Evolutionary conservation across 2,797 vertebrate species (phyloP), one percentile per base, ranked within the genome.

Genomic region (Sarcophilus harrisii): DNA sequence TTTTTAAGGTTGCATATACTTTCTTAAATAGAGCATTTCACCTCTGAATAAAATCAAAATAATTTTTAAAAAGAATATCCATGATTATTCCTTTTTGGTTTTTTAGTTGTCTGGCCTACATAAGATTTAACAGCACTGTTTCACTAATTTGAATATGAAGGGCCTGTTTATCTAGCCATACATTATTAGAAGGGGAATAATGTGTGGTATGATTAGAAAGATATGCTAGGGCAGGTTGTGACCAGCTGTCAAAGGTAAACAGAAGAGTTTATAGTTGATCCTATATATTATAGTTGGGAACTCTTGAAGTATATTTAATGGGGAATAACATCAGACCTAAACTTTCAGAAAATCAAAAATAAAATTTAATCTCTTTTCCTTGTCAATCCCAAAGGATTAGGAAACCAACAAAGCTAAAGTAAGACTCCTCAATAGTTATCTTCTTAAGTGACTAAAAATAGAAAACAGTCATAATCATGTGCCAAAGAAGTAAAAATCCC

Each of bases 31-130:
- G n/a, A 32, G 66, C n/a, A 81, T 81, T 81, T 45, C 24, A 1
- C 18, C 62, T 81, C 66, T 81, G 18, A 45, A 81, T 81, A 81
- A n/a, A 81, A 21, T 81, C 18, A 87, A 87, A 49, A 87, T 87
- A 49, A 87, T 45, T 93, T 92, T 97, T 93, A 90, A 90, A 91
- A 28, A 62, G 81, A 93, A 38, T 91, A 49, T 91, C n/a, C 38
- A 91, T 87, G 62, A 62, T 91, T 94, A 91, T 54, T 91, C 45
- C 27, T 90, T 66, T 66, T 55, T 55, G 18, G 89, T 91, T 95
- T 90, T 94, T 90, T 18, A 11, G 66, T 30, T 96, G 2, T 94
- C 54, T 87, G 59, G 24, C 29, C 90, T 92, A n/a, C 57, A 30
- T 95, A 45, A 27, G 2, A 91, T 89, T 24, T 92, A 49, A 87